These are phyloP conservation scores for Edolisoma coerulescens DNA, from an alignment of 2,113 vertebrate genomes.

Conservation along the genomic window DNA sequence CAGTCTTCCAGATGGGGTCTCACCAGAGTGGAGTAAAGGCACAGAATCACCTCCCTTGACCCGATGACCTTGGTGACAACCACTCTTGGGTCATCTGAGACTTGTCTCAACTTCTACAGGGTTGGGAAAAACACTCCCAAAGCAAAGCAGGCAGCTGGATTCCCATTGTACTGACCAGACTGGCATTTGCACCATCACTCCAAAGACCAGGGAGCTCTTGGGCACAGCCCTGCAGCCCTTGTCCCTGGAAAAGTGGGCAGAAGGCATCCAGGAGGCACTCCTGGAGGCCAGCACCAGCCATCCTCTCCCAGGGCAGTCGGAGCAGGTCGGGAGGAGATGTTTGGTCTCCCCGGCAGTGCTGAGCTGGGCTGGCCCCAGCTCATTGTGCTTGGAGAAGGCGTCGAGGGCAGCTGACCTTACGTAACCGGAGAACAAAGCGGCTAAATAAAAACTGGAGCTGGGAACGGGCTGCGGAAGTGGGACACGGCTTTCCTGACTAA, in stretches of 20 bases:
- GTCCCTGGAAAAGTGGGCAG: background rate
- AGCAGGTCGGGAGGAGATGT: accelerated
- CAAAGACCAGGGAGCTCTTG: background rate
- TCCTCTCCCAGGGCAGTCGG: accelerated
- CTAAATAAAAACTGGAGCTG: constrained; percentile 54
- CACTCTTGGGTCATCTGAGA: background rate
- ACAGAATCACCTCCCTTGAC: background rate
- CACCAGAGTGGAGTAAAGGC: accelerated
- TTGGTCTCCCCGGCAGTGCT: background rate
- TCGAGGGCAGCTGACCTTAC: constrained; percentile 31
- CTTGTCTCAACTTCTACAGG: background rate
- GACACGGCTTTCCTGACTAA: constrained; percentile 28
- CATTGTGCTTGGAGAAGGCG: constrained; percentile 1
- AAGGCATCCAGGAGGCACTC: background rate
- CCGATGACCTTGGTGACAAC: background rate
- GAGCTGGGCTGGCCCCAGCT: background rate
- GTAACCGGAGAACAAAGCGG: constrained; percentile 8
- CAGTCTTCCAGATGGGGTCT: background rate
- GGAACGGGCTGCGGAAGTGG: constrained; percentile 37
- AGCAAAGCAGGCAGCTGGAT: background rate
- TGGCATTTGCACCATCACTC: background rate
- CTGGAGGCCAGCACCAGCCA: background rate
- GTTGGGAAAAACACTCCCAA: background rate
- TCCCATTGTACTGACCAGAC: accelerated
- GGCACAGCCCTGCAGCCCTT: background rate